Evolutionary conservation across 2,797 vertebrate genomes (phyloP).

Genomic region (Harpagifer antarcticus): DNA sequence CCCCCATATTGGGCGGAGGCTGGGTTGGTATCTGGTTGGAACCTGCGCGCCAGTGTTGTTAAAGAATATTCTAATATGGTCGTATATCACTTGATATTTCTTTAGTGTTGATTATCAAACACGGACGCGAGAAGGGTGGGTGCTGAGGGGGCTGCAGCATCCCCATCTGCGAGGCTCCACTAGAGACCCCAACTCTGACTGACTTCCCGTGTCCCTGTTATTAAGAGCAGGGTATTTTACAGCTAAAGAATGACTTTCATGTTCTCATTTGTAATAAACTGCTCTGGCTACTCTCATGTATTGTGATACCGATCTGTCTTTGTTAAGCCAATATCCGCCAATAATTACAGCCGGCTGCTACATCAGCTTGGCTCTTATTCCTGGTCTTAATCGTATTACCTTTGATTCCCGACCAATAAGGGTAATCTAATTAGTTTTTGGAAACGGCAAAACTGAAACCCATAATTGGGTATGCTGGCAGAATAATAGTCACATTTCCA

Average conservation of each 20-base stretch:
- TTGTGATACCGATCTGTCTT: conserved; percentile 46
- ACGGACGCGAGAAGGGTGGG: too few species aligned
- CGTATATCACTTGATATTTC: conserved; percentile 4
- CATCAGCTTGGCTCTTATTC: conserved; percentile 13
- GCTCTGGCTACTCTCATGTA: conserved; percentile 5
- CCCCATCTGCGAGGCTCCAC: too few species aligned
- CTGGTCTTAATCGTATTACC: conserved; percentile 50
- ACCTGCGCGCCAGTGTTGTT: background rate
- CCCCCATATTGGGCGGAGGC: conserved; percentile 38
- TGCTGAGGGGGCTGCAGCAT: too few species aligned
- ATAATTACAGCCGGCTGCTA: conserved; percentile 2
- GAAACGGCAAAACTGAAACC: conserved; percentile 21
- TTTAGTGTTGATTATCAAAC: background rate
- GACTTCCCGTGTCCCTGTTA: too few species aligned
- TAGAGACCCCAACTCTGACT: too few species aligned
- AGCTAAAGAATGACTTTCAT: conserved; percentile 7
- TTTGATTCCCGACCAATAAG: conserved; percentile 58
- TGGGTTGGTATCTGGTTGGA: conserved; percentile 28
- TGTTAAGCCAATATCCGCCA: conserved; percentile 21
- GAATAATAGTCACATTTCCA: conserved; percentile 2
- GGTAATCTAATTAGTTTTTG: conserved; percentile 56
- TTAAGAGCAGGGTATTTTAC: background rate
- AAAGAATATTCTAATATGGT: background rate
- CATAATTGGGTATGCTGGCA: conserved; percentile 21
- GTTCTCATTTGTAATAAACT: conserved; percentile 5